Conservation (phyloP, 1,140 invertebrate genomes). For the Fragariocoptes setiger region DNA sequence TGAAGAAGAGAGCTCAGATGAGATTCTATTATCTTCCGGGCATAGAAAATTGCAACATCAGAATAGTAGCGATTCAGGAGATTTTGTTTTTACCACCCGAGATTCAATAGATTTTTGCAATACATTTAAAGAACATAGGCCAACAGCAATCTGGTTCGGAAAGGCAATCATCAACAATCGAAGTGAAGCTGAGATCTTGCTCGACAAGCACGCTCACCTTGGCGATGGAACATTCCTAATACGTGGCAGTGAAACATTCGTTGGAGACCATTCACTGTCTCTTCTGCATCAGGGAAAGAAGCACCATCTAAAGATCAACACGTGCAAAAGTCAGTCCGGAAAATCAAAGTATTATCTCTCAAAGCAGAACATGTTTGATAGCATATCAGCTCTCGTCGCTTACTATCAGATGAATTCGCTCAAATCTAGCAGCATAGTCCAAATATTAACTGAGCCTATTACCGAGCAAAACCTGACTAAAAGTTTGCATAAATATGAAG, state of each 20-base stretch:
- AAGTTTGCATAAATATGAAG: slow-evolving; percentile 50
- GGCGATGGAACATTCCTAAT: slow-evolving; percentile 86
- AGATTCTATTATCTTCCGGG: neutral
- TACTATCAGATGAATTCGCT: slow-evolving; percentile 58
- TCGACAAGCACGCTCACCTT: slow-evolving; percentile 41
- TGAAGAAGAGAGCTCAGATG: neutral
- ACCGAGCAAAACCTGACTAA: slow-evolving; percentile 41
- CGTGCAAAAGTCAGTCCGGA: slow-evolving; percentile 46
- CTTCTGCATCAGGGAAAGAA: slow-evolving; percentile 62
- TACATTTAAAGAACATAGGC: too few relatives aligned
- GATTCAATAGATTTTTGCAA: neutral
- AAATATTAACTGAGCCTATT: slow-evolving; percentile 48
- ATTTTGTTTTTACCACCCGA: neutral
- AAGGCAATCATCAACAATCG: slow-evolving; percentile 23
- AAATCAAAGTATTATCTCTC: slow-evolving; percentile 66
- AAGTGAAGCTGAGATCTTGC: slow-evolving; percentile 36
- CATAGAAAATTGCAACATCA: neutral
- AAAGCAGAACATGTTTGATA: slow-evolving; percentile 60
- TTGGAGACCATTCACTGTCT: slow-evolving; percentile 75
- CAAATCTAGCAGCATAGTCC: slow-evolving; percentile 54
- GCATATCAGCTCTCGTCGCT: slow-evolving; percentile 61
- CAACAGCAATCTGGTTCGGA: too few relatives aligned
- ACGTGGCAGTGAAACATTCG: slow-evolving; percentile 71
- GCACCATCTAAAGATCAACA: slow-evolving; percentile 68
- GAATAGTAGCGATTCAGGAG: neutral